phyloP scores from a whole-genome alignment of 2,888 invertebrate species.

The Chironomus riparius region DNA sequence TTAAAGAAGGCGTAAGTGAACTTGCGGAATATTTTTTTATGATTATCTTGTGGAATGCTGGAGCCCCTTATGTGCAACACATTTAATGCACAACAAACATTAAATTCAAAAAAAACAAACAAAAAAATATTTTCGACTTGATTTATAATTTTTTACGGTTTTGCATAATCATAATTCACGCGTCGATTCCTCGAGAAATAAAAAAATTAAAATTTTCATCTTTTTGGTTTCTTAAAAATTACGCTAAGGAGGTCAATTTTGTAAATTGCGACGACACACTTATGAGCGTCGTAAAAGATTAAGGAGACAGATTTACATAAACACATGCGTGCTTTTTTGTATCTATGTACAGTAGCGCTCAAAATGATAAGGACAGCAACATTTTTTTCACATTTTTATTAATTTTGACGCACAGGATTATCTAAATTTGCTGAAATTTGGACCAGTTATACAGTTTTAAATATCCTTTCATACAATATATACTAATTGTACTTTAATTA shows the following conservation, averaged over 20 bases:
- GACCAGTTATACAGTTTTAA: too few species aligned
- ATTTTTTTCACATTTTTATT: too few species aligned
- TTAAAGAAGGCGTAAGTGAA: not conserved
- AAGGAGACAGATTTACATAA: not conserved
- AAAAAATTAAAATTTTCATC: not conserved
- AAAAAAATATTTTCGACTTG: not conserved
- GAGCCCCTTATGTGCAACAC: not conserved
- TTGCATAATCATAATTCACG: not conserved
- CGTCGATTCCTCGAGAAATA: not conserved
- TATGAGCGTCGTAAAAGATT: not conserved
- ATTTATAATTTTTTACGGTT: too few species aligned
- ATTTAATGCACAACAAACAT: not conserved
- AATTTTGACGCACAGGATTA: too few species aligned
- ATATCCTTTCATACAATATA: too few species aligned
- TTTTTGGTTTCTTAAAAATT: not conserved
- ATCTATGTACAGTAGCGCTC: too few species aligned
- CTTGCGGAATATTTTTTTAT: too few species aligned
- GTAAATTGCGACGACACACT: not conserved
- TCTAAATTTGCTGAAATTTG: too few species aligned
- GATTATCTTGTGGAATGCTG: too few species aligned
- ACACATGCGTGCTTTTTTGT: not conserved
- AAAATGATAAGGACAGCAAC: too few species aligned
- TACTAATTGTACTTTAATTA: too few species aligned
- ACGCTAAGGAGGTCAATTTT: constrained; percentile 4
- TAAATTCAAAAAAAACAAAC: not conserved